Evolutionary conservation across 2,797 vertebrate genomes (phyloP).

Genomic region (Centroberyx gerrardi): DNA sequence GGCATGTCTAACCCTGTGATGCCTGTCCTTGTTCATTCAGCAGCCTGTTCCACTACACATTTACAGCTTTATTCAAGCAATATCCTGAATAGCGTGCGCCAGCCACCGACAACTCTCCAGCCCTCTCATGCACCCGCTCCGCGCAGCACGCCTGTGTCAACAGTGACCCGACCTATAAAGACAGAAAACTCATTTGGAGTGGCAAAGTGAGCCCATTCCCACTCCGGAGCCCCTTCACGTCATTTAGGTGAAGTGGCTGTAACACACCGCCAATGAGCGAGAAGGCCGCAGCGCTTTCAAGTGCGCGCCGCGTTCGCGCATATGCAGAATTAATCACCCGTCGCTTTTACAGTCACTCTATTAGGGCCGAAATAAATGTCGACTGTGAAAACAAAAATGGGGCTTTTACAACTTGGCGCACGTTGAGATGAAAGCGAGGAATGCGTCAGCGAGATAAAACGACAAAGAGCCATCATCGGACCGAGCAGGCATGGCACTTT

Average conservation of each 20-base stretch:
- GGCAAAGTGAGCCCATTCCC: conserved; percentile 39
- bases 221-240: conserved; percentile 25
- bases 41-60: conserved; percentile 49
- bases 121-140: conserved; percentile 35
- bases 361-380: conserved; percentile 23
- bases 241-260: conserved; percentile 30
- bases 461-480: conserved; percentile 24
- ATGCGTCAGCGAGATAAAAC: conserved; percentile 17
- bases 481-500: conserved; percentile 42
- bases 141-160: conserved; percentile 53
- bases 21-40: conserved; percentile 53
- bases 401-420: conserved; percentile 5
- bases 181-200: conserved; percentile 56
- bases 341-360: conserved; percentile 30
- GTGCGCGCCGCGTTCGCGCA: background rate
- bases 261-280: background rate
- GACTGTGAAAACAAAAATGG: conserved; percentile 31
- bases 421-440: conserved; percentile 28
- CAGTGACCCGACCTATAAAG: conserved; percentile 57
- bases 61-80: conserved; percentile 63
- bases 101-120: conserved; percentile 42
- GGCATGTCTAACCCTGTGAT: conserved; percentile 33
- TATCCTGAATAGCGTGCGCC: conserved; percentile 37
- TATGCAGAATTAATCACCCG: conserved; percentile 14
- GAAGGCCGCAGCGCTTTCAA: conserved; percentile 23